Evolutionary conservation across 2,888 invertebrate species (phyloP), one percentile per base, ranked within the genome.

Genomic region (Emmelina monodactyla): DNA sequence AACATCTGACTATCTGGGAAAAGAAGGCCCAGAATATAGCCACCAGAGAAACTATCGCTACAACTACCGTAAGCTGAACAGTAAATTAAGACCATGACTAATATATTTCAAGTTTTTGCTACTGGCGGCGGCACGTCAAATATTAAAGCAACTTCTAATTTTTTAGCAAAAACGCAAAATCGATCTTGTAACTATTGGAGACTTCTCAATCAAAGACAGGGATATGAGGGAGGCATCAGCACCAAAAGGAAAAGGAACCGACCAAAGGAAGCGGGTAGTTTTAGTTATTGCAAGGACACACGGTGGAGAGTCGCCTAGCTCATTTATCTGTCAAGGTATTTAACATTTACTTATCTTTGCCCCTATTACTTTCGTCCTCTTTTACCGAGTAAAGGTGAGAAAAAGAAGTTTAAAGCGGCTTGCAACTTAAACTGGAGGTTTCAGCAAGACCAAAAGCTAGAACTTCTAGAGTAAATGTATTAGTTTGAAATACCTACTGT

Each of bases 301-400:
- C 69, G 94, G 97, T 1, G 97, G 97, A 2, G 97, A 97, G 65
- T 89, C 95, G 0, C 96, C 97, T 0, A 85, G 95, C 2, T 97
- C 97, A 10, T 96, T 87, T 75, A 91, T 97, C 28, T 94, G 96
- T 62, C 97, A 98, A 87, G 92, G 89, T 88, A 10, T 22, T 7
- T 25, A n/a, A n/a, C n/a, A n/a, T n/a, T n/a, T n/a, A n/a, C n/a
- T n/a, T n/a, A n/a, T n/a, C n/a, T n/a, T n/a, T n/a, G n/a, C n/a
- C n/a, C n/a, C n/a, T n/a, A n/a, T n/a, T n/a, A n/a, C 2, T 14
- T 12, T 2, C 15, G 31, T n/a, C n/a, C n/a, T n/a, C n/a, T n/a
- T n/a, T n/a, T n/a, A n/a, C n/a, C n/a, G n/a, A n/a, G n/a, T n/a
- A n/a, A n/a, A n/a, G n/a, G n/a, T n/a, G n/a, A n/a, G n/a, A n/a